Evolutionary conservation across 2,888 invertebrate species (phyloP), one percentile per base, ranked within the genome.

Genomic region (Neocrepidodera transversa): DNA sequence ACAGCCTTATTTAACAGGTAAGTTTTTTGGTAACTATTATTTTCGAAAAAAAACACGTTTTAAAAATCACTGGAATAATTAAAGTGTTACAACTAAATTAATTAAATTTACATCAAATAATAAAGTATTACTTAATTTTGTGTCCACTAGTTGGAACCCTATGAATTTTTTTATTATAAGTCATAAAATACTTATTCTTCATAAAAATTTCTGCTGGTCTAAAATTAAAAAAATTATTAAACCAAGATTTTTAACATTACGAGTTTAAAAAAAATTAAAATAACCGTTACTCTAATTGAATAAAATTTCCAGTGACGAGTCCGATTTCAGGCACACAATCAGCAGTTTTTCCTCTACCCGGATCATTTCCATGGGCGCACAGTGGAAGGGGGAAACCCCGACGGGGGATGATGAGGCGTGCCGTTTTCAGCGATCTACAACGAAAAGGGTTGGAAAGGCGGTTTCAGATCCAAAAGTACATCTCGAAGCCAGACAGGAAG

Each of bases 391-490:
- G 95, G 74, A 95, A 97, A 77, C 97, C 97, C 0, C 85, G 97
- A 0, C 85, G 97, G 4, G 97, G 97, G 0, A 97, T 97, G 97
- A 93, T 97, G 91, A 83, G 97, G 35, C 83, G 98, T 32, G 97
- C 98, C 0, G 98, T 98, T 35, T 98, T 98, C 85, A 75, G 79
- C 79, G 97, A 98, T 77, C 88, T 93, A 0, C 98, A 98, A 77
- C 84, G 98, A 40, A 95, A 96, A 71, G 97, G 97, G 0, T 83
- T 98, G 67, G 98, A 98, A 82, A 92, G 95, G 75, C 84, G 95
- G 76, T 98, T 98, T 82, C 95, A 95, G 79, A 89, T 95, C 50
- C 97, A 97, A 81, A 97, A 97, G 80, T 98, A 98, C 82, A 98
- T 98, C 79, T 96, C 95, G 76, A 98, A 98, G 79, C 97, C 97